These are phyloP conservation scores for Antechinus stuartii DNA, from an alignment of 2,113 vertebrate species.

Conservation along the genomic window DNA sequence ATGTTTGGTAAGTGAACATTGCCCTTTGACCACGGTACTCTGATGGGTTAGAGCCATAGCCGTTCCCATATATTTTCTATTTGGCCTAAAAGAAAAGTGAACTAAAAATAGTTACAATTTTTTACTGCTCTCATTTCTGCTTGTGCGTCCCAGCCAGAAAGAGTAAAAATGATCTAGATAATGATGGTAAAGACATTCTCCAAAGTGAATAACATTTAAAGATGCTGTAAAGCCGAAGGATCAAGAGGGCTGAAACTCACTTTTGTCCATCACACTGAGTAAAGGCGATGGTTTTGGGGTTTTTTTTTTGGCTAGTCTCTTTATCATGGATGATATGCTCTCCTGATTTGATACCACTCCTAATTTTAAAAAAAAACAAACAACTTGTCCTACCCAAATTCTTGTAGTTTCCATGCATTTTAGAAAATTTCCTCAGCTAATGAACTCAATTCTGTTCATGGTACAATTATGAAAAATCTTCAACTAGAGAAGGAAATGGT, in stretches of 20 bases:
- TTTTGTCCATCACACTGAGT: background rate
- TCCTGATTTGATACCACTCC: constrained; percentile 20
- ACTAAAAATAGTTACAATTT: constrained; percentile 50
- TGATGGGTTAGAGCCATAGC: constrained; percentile 23
- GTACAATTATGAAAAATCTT: constrained; percentile 57
- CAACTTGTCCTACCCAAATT: constrained; percentile 39
- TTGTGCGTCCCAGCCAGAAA: constrained; percentile 41
- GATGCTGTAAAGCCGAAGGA: background rate
- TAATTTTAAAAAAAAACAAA: constrained; percentile 9
- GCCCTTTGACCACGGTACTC: constrained; percentile 48
- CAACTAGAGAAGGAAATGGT: constrained; percentile 28
- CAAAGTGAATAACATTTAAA: constrained; percentile 31
- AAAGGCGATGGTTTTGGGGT: background rate
- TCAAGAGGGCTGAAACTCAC: background rate
- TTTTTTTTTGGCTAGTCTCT: background rate
- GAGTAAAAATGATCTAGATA: constrained; percentile 36
- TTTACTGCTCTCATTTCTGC: constrained; percentile 48
- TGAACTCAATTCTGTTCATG: constrained; percentile 1
- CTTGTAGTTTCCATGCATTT: constrained; percentile 22
- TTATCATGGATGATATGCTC: constrained; percentile 31
- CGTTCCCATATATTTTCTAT: constrained; percentile 41
- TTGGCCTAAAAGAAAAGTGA: constrained; percentile 57
- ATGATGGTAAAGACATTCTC: constrained; percentile 38
- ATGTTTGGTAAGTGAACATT: constrained; percentile 91
- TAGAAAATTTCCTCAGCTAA: background rate